Evolutionary conservation across 2,113 vertebrate species (phyloP).

Genomic region (Podarcis muralis): DNA sequence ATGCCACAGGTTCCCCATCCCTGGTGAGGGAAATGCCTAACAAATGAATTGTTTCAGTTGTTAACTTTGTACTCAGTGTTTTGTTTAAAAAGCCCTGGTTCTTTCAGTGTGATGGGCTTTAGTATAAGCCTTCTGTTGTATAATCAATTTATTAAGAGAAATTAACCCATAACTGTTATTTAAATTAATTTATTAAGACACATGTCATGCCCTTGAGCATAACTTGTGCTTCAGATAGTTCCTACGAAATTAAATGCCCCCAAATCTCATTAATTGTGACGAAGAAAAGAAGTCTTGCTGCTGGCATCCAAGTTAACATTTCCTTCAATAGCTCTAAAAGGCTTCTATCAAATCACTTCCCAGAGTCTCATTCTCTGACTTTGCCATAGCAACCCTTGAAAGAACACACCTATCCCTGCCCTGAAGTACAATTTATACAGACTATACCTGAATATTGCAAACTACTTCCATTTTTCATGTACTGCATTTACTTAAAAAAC

Average conservation of each 20-base stretch:
- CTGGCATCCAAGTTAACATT: constrained; percentile 29
- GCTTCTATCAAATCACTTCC: constrained; percentile 53
- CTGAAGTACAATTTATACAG: background rate
- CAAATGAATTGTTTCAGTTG: background rate
- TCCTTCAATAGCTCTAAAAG: constrained; percentile 46
- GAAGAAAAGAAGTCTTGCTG: constrained; percentile 53
- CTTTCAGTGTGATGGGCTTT: background rate
- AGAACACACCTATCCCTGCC: background rate
- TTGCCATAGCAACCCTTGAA: constrained; percentile 32
- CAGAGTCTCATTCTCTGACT: constrained; percentile 33
- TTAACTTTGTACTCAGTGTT: background rate
- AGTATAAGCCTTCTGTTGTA: constrained; percentile 33
- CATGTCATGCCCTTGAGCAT: constrained; percentile 28
- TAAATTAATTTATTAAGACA: constrained; percentile 61
- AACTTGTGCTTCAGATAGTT: constrained; percentile 59
- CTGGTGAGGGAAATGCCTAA: background rate
- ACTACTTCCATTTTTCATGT: background rate
- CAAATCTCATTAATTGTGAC: constrained; percentile 60
- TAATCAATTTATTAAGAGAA: constrained; percentile 48
- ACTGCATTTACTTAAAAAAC: background rate
- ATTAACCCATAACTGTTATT: constrained; percentile 59
- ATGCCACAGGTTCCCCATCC: too few species aligned
- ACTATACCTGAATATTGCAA: background rate
- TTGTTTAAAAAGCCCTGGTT: background rate
- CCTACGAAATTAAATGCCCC: constrained; percentile 45